Base-by-base conservation (phyloP, 2,113 vertebrate genomes). In the Strix uralensis region DNA sequence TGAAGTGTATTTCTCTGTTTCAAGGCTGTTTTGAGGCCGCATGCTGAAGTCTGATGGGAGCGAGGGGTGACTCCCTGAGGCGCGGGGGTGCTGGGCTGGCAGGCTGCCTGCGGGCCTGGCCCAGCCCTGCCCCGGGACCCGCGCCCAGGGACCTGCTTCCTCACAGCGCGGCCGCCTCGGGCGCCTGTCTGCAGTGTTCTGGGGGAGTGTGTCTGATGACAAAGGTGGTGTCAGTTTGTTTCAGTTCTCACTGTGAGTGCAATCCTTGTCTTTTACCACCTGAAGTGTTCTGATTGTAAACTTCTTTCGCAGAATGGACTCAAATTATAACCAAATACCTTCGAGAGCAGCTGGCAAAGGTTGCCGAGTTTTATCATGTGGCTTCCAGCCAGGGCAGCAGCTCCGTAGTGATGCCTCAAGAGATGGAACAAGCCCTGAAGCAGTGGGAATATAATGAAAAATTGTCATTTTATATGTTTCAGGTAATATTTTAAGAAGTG, bases 381-480 rank as follows among this genome's bases (percentile, higher is more conserved):
- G 91, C 93, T 47, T 88, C 97, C 63, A 97, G 92, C 34, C 58
- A 95, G 19, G 91, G 97, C 10, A 97, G 69, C 4, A 79, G 94
- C 54, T 92, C 98, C 6, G n/a, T 94, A 20, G 92, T 86, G 5
- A 87, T 98, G 78, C 97, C 98, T 9, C 96, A 95, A 2, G 98
- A 98, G 14, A 97, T 98, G 87, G 98, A 98, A 65, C 98, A 98
- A 49, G 98, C 98, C 34, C 90, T 98, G 96, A 97, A 94, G 93
- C 98, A 98, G 32, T 98, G 98, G 98, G 98, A 98, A 70, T 98
- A 98, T 82, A 98, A 98, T 5, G 98, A 98, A 72, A 98, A 98
- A 82, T 40, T 98, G 93, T 98, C 98, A 4, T 98, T 98, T 82
- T 98, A 98, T 86, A 97, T 98, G 98, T 98, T 98, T 94, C 98